Evolutionary conservation across 2,888 invertebrate species (phyloP).

Genomic region (Polia nebulosa): DNA sequence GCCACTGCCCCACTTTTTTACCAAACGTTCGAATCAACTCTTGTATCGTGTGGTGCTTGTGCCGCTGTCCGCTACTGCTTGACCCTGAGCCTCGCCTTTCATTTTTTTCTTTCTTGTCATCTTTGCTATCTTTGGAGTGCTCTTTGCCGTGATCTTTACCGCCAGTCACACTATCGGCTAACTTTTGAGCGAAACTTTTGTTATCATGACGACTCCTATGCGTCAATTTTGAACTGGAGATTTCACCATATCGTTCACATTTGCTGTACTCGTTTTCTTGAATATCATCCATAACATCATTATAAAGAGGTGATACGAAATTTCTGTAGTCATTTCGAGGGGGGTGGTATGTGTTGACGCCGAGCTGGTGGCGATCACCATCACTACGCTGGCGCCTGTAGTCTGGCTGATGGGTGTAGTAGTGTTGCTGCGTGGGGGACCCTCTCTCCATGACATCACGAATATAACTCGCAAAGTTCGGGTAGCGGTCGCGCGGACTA

Average conservation of each 20-base stretch:
- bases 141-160: conserved; percentile 49
- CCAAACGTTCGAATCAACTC: conserved; percentile 94
- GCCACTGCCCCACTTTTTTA: conserved; percentile 94
- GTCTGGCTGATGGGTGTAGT: conserved; percentile 79
- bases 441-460: conserved; percentile 83
- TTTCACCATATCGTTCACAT: conserved; percentile 88
- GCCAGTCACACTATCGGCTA: conserved; percentile 77
- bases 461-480: conserved; percentile 87
- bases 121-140: conserved; percentile 50
- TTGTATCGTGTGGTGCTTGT: conserved; percentile 94
- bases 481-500: conserved; percentile 86
- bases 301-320: conserved; percentile 84
- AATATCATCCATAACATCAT: conserved; percentile 88
- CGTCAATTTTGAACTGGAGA: conserved; percentile 81
- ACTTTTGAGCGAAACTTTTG: conserved; percentile 86
- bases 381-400: conserved; percentile 77
- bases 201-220: conserved; percentile 84
- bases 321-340: conserved; percentile 85
- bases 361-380: conserved; percentile 79
- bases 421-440: conserved; percentile 73
- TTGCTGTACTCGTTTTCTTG: conserved; percentile 88
- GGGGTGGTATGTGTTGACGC: conserved; percentile 78
- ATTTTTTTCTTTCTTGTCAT: conserved; percentile 50
- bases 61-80: conserved; percentile 79
- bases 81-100: conserved; percentile 85